Conservation (phyloP, 2,113 vertebrate species). For the Carassius auratus region DNA sequence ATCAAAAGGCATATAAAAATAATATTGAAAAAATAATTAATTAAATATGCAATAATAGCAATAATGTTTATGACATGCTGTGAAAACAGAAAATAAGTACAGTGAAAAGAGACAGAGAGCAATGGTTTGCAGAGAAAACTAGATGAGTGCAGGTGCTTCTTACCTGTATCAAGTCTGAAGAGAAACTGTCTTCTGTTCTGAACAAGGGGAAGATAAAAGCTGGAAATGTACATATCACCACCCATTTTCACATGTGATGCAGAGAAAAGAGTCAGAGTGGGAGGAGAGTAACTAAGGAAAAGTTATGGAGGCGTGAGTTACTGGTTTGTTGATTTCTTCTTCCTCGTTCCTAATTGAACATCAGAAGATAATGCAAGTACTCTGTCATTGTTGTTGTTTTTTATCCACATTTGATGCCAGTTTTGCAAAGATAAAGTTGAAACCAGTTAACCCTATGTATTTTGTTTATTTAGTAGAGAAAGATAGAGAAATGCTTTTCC, state of each 20-base stretch:
- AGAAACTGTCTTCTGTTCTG: neutral
- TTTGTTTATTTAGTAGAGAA: neutral
- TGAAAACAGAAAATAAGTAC: neutral
- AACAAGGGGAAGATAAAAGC: neutral
- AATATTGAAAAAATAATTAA: neutral
- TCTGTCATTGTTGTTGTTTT: too few species aligned
- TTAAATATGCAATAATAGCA: neutral
- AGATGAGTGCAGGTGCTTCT: neutral
- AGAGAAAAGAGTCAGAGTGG: neutral
- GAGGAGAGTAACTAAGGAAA: neutral
- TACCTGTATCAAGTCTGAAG: conserved; percentile 13
- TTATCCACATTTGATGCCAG: too few species aligned
- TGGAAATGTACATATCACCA: neutral
- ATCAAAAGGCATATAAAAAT: neutral
- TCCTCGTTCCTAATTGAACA: neutral
- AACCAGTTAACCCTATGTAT: neutral
- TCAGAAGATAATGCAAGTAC: too few species aligned
- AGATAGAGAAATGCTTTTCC: neutral
- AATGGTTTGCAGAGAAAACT: neutral
- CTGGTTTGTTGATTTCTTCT: neutral
- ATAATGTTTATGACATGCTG: neutral
- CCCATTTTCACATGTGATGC: neutral
- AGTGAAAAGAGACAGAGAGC: neutral
- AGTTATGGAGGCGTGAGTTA: too few species aligned
- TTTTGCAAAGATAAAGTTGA: too few species aligned